Evolutionary conservation across 2,888 invertebrate genomes (phyloP).

Genomic region (Lampropteryx suffumata): DNA sequence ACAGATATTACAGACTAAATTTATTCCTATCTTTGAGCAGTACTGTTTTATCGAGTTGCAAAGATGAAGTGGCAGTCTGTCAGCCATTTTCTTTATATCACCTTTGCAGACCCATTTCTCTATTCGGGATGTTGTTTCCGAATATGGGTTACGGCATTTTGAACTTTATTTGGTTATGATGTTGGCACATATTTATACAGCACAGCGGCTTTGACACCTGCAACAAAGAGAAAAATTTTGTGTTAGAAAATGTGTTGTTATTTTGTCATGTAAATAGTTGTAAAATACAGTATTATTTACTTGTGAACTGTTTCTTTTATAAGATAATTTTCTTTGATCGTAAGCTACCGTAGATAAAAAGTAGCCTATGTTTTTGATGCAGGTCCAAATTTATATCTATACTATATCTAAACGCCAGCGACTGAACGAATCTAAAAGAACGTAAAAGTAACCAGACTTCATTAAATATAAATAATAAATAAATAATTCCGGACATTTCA

Average conservation of each 20-base stretch:
- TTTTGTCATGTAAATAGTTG: slow-evolving; percentile 1
- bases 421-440: no score
- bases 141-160: slow-evolving; percentile 46
- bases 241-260: slow-evolving; percentile 14
- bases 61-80: slow-evolving; percentile 74
- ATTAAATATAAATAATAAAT: no score
- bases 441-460: no score
- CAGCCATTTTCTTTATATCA: slow-evolving; percentile 78
- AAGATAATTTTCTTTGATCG: no score
- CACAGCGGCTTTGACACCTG: slow-evolving; percentile 50
- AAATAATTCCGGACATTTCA: no score
- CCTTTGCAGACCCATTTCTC: slow-evolving; percentile 74
- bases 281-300: no score
- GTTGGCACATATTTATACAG: slow-evolving; percentile 37
- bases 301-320: no score
- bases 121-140: slow-evolving; percentile 47
- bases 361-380: no score
- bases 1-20: slow-evolving; percentile 23
- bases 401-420: no score
- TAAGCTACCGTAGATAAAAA: no score
- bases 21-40: slow-evolving; percentile 42
- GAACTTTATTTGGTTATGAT: slow-evolving; percentile 34
- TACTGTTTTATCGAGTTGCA: slow-evolving; percentile 79
- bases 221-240: slow-evolving; percentile 49
- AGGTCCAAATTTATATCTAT: no score